Conservation (phyloP, 2,797 vertebrate species). For the Crenuchus spilurus region DNA sequence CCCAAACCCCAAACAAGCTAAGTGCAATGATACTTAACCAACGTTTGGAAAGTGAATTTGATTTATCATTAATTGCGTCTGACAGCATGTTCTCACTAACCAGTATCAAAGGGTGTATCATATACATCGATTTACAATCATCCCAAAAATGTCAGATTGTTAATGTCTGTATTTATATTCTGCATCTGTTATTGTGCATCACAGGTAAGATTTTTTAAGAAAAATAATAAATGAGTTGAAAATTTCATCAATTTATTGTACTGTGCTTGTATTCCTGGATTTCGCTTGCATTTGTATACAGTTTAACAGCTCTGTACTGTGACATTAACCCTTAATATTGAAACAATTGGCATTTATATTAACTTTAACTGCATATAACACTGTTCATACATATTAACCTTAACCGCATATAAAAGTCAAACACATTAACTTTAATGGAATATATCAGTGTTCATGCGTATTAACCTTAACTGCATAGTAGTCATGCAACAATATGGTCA, state of each 20-base stretch:
- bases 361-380: not conserved
- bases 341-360: not conserved
- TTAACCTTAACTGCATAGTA: too few relatives aligned
- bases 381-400: not conserved
- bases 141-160: slow-evolving; percentile 20
- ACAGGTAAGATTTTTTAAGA: slow-evolving; percentile 54
- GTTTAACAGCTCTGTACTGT: slow-evolving; percentile 13
- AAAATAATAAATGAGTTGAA: slow-evolving; percentile 6
- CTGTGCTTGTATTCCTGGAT: slow-evolving; percentile 22
- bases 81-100: slow-evolving; percentile 26
- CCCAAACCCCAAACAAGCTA: not conserved
- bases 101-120: too few relatives aligned
- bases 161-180: slow-evolving; percentile 43
- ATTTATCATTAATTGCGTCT: not conserved
- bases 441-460: not conserved
- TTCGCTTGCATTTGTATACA: not conserved
- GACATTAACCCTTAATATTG: slow-evolving; percentile 35
- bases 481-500: too few relatives aligned
- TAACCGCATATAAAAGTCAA: not conserved
- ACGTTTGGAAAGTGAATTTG: not conserved
- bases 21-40: not conserved
- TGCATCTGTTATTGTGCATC: slow-evolving; percentile 37
- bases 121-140: slow-evolving; percentile 40
- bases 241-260: not conserved
- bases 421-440: not conserved